These are phyloP conservation scores for Chaenodraco wilsoni DNA, from an alignment of 2,797 vertebrate genomes.

Conservation along the genomic window DNA sequence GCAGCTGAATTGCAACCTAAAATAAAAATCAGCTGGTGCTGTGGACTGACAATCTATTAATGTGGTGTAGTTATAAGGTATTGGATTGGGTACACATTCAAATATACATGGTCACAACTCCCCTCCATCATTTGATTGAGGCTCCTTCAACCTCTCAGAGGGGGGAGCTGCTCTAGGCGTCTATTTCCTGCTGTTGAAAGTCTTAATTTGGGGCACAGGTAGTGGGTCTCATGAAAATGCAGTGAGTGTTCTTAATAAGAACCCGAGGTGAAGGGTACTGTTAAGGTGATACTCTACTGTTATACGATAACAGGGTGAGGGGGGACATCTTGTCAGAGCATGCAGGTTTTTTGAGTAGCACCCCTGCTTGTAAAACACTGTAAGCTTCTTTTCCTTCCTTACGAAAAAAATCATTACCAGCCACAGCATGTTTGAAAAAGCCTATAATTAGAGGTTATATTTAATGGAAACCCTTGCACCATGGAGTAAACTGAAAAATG, in stretches of 20 bases:
- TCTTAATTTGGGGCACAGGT: constrained; percentile 58
- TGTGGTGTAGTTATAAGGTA: constrained; percentile 12
- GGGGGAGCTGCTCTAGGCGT: constrained; percentile 41
- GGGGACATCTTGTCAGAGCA: constrained; percentile 53
- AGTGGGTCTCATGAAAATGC: constrained; percentile 53
- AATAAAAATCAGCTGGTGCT: constrained; percentile 30
- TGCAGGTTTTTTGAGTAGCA: constrained; percentile 40
- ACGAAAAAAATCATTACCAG: constrained; percentile 44
- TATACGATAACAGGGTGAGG: constrained; percentile 35
- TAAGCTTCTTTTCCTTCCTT: constrained; percentile 44
- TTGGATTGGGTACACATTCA: constrained; percentile 35
- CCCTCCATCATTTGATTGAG: constrained; percentile 50
- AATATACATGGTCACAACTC: constrained; percentile 49
- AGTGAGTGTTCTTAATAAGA: constrained; percentile 57
- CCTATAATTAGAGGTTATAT: constrained; percentile 17
- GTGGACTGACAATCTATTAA: constrained; percentile 31
- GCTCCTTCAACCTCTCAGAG: constrained; percentile 49
- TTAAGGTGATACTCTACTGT: constrained; percentile 48
- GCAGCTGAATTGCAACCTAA: constrained; percentile 15
- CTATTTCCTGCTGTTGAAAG: constrained; percentile 49
- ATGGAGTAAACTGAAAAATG: background rate
- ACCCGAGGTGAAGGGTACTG: constrained; percentile 43
- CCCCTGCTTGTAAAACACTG: constrained; percentile 56
- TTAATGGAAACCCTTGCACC: constrained; percentile 1
- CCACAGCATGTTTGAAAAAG: constrained; percentile 33